Conservation (phyloP, 2,113 vertebrate genomes). For the Amblyornis subalaris region DNA sequence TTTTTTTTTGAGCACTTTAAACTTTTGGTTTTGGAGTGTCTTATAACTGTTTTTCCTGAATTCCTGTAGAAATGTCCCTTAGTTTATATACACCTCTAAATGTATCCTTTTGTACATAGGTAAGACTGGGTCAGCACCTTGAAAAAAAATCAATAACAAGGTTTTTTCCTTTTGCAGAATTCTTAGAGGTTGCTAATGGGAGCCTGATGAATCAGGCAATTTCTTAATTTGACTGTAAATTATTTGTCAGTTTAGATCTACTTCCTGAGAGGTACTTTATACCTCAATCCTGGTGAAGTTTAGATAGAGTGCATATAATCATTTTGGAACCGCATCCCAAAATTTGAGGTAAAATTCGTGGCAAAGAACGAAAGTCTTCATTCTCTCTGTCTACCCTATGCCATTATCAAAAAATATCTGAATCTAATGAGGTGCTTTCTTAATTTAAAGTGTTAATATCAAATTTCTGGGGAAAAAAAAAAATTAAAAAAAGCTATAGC, state of each 20-base stretch:
- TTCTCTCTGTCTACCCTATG: background rate
- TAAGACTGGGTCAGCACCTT: background rate
- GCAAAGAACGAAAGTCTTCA: background rate
- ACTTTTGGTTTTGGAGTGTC: background rate
- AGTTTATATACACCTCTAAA: background rate
- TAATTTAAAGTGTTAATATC: background rate
- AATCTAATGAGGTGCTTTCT: background rate
- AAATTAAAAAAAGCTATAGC: accelerated
- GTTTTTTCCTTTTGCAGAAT: background rate
- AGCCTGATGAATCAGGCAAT: background rate
- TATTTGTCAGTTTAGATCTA: background rate
- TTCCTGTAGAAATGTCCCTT: background rate
- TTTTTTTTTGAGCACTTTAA: background rate
- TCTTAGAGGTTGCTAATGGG: background rate
- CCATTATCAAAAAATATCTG: background rate
- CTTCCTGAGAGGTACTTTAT: background rate
- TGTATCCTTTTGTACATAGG: background rate
- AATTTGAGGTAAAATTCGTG: background rate
- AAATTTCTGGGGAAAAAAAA: background rate
- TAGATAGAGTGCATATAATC: background rate
- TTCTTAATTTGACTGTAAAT: background rate
- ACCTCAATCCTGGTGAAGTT: background rate
- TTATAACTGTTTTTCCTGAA: background rate
- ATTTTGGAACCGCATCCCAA: background rate
- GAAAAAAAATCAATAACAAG: background rate